Base-by-base conservation (phyloP, 2,888 invertebrate species). In the Macropis europaea region DNA sequence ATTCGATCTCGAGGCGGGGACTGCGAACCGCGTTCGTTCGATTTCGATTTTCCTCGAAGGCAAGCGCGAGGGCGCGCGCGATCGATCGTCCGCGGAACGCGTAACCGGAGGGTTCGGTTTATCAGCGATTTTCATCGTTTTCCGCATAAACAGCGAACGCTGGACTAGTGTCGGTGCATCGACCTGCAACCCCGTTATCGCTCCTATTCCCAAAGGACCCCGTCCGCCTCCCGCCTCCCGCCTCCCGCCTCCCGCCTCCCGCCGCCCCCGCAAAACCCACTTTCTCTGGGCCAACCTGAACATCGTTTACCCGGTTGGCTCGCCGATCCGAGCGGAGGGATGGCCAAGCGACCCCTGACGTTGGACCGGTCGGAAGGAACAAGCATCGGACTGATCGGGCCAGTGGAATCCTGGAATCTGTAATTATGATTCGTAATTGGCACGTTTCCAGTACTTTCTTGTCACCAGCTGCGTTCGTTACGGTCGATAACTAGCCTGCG, bases 381-480 rank as follows among this genome's bases (percentile, higher is more conserved):
- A 52, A 52, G 62, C 64, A 42, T 62, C 45, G 26, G 34, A 7
- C 28, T 22, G 47, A n/a, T n/a, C n/a, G n/a, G 28, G 30, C 30
- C 53, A 45, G 42, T 32, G 50, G 38, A 28, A 24, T 11, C 13
- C 47, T 42, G 36, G 63, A 50, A 64, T 52, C 73, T 62, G 53
- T 76, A 76, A 79, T 79, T 77, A 77, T 62, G 47, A 62, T 66
- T 60, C 45, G 61, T 76, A 77, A 77, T 76, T 77, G 68, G 36
- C 26, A 40, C 19, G 59, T 54, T 64, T 36, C 45, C 15, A 6
- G 15, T 34, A 15, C 56, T 26, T n/a, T 45, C 53, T 28, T 15
- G 13, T 24, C 26, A 9, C 7, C 5, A 13, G 3, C 45, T 11
- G 15, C 45, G 15, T 53, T 53, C 57, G 36, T 56, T 42, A 47